Base-by-base conservation (phyloP, 2,888 invertebrate species). In the Rugalucina vietnamica region DNA sequence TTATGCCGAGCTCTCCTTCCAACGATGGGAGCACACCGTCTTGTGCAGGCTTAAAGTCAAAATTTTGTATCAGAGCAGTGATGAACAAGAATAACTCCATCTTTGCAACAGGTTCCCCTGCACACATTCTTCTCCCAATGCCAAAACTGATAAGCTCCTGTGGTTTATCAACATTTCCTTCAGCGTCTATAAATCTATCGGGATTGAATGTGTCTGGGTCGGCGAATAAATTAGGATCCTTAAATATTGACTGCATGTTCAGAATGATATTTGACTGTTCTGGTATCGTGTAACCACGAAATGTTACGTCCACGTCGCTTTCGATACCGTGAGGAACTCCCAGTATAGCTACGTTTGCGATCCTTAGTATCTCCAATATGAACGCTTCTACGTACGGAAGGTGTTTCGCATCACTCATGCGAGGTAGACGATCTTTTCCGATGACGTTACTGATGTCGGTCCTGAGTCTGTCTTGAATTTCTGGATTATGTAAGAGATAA, bases 271-370 rank as follows among this genome's bases (percentile, higher is more conserved):
- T 89, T 18, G 92, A 92, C 32, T 91, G 92, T 29, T 78, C 71
- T 3, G 89, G 87, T 84, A 93, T 93, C 8, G 50, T 71, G 79
- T 90, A 93, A 14, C 93, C 93, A 73, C 91, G 93, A 54, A 94
- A 88, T 10, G 85, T 21, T 18, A 76, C 32, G 37, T 84, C 69
- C 2, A 14, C 21, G 27, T 81, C 54, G 24, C 27, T n/a, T 29
- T 72, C 72, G 0, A 86, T 87, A 4, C 91, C 92, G 70, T 93
- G 90, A 43, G 91, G 87, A 32, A 93, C 77, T 75, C 92, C 93
- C 21, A 94, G 89, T 8, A 94, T 94, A n/a, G 93, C 89, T 70
- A 95, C 93, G 71, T 93, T 93, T 76, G 92, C 94, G 18, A 93
- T 85, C 32, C 94, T 89, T 83, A 94, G 93, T 49, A 93, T 91